These are phyloP conservation scores for Leptonema lineaticorne DNA, from an alignment of 1,140 invertebrate species.

Conservation along the genomic window DNA sequence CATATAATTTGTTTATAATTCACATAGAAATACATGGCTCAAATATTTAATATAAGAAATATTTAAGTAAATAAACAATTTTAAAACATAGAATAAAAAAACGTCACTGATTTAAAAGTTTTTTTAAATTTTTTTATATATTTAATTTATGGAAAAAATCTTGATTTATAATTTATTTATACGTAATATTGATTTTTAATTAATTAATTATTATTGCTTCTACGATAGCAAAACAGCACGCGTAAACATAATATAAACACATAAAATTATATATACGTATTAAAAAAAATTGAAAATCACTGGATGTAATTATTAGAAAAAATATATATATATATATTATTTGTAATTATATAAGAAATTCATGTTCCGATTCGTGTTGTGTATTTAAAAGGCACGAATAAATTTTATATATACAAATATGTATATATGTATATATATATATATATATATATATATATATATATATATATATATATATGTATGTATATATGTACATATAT, in stretches of 20 bases:
- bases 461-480: too few relatives aligned
- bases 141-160: not conserved
- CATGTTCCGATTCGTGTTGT: conserved; percentile 9
- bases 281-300: conserved; percentile 10
- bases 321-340: conserved; percentile 18
- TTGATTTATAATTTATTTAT: not conserved
- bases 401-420: too few relatives aligned
- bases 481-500: too few relatives aligned
- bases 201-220: not conserved
- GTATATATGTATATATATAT: too few relatives aligned
- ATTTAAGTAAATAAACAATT: too few relatives aligned
- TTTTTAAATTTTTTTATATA: not conserved
- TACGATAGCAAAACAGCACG: conserved; percentile 14
- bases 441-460: too few relatives aligned
- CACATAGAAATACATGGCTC: too few relatives aligned
- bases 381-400: not conserved
- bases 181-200: not conserved
- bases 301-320: conserved; percentile 15
- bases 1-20: too few relatives aligned
- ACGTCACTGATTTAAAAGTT: not conserved
- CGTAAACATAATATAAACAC: conserved; percentile 10
- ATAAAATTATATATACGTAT: conserved; percentile 7
- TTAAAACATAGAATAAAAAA: too few relatives aligned
- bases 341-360: conserved; percentile 7
- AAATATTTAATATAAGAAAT: too few relatives aligned